Evolutionary conservation across 2,113 vertebrate genomes (phyloP), one percentile per base, ranked within the genome.

Genomic region (Cinclus mexicanus): DNA sequence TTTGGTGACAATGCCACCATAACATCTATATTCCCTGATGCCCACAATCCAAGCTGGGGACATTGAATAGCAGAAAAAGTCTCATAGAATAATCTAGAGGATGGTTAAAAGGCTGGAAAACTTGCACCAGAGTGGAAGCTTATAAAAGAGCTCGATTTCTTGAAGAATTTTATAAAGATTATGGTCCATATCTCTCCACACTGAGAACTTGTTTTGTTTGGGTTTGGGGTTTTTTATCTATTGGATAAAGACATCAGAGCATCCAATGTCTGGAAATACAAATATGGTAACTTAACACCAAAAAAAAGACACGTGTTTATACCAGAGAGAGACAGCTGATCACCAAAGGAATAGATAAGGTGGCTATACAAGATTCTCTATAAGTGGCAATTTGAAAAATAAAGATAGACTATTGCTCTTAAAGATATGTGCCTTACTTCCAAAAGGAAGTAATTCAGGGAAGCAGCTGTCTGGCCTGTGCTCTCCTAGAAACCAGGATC

Each of bases 361-460:
- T 71, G 21, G 24, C 31, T 87, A 31, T 41, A 64, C 35, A 78
- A 78, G 33, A 26, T 68, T 64, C 52, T 68, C 23, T 67, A 16
- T 80, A 76, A 75, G 19, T 37, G 47, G 60, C 33, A 93, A 81
- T 89, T 78, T 68, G 64, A 84, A 96, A 89, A 89, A 92, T 70
- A 46, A 81, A 92, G 71, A 75, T 90, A 81, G 79, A 44, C 52
- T 55, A 9, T 63, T 74, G 74, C 44, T 78, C 68, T 89, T 78
- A 74, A 89, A 64, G 68, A 37, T 33, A 28, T 60, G 76, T 75
- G 33, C 18, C 52, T 90, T 89, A 55, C n/a, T 95, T 93, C 71
- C 35, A 89, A 87, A 81, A 47, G 56, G 44, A 93, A 82, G 31
- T 44, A 77, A 68, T 92, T 89, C 61, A 42, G 64, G 47, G 52